Percentiles rank a stretch among this genome's conserved stretches.
Evolutionary conservation across 2,888 invertebrate genomes (phyloP).

Genomic region (Sussaba pulchella): DNA sequence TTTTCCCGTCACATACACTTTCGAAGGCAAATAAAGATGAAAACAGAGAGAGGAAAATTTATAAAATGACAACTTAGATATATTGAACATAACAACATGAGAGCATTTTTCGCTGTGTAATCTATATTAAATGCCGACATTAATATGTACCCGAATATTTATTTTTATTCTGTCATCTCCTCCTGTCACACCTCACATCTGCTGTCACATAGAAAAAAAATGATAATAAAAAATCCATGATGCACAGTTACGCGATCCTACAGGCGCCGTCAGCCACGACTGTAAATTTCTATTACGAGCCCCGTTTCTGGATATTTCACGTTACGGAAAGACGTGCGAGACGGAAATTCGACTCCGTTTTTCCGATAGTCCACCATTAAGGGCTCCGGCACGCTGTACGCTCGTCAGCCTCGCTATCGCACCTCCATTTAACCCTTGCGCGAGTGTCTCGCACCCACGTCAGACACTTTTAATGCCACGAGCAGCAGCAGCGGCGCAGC

Average conservation of each 20-base stretch:
- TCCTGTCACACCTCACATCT: background rate
- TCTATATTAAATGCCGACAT: background rate
- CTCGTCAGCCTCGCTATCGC: constrained; percentile 25
- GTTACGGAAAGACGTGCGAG: constrained; percentile 69
- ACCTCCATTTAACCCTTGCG: constrained; percentile 52
- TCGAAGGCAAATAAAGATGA: too few species aligned
- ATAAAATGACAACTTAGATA: too few species aligned
- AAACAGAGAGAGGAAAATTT: too few species aligned
- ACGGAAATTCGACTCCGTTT: constrained; percentile 55
- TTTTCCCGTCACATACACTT: too few species aligned
- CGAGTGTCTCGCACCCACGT: constrained; percentile 22
- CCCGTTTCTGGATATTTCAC: constrained; percentile 75
- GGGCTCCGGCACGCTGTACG: background rate
- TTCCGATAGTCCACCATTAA: constrained; percentile 59
- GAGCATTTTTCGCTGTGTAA: too few species aligned
- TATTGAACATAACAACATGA: too few species aligned
- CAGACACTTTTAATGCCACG: constrained; percentile 70
- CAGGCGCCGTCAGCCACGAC: constrained; percentile 72
- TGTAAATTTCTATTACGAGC: constrained; percentile 78
- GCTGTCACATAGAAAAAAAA: constrained; percentile 66
- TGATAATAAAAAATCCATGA: too few species aligned
- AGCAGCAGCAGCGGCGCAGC: constrained; percentile 14
- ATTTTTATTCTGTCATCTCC: constrained; percentile 28
- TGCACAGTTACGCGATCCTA: constrained; percentile 73
- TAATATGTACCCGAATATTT: constrained; percentile 18